These are phyloP conservation scores for Meiosimyza decipiens DNA, from an alignment of 2,888 invertebrate species.

Conservation along the genomic window DNA sequence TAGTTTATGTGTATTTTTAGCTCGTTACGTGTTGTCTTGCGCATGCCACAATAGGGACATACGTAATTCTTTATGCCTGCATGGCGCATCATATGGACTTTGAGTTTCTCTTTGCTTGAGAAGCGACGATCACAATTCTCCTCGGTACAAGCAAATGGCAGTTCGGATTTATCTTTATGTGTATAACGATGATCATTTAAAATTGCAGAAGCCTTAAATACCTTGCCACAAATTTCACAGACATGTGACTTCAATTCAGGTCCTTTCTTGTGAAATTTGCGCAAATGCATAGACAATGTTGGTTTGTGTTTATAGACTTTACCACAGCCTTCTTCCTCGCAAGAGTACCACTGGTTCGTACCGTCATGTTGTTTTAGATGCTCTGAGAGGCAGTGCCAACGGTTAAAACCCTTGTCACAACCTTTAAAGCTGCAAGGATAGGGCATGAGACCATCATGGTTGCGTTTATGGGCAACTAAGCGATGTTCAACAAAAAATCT, in stretches of 20 bases:
- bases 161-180: conserved; percentile 54
- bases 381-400: conserved; percentile 46
- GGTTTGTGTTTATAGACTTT: conserved; percentile 55
- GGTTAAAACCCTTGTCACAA: conserved; percentile 53
- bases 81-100: conserved; percentile 61
- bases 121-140: conserved; percentile 52
- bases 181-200: conserved; percentile 57
- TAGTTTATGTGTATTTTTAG: conserved; percentile 60
- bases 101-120: conserved; percentile 56
- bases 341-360: conserved; percentile 44
- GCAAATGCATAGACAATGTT: conserved; percentile 53
- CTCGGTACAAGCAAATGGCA: conserved; percentile 55
- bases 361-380: conserved; percentile 54
- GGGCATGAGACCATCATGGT: conserved; percentile 53
- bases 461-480: conserved; percentile 51
- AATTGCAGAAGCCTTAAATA: conserved; percentile 52
- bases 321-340: conserved; percentile 51
- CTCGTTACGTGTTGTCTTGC: conserved; percentile 60
- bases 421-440: conserved; percentile 52
- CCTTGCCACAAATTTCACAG: conserved; percentile 60
- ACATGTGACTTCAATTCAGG: conserved; percentile 54
- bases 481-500: conserved; percentile 49
- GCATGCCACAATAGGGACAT: conserved; percentile 59
- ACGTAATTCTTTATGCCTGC: conserved; percentile 60
- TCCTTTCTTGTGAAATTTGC: conserved; percentile 53